Conservation (phyloP, 2,888 invertebrate genomes). For the Heliconius sara region DNA sequence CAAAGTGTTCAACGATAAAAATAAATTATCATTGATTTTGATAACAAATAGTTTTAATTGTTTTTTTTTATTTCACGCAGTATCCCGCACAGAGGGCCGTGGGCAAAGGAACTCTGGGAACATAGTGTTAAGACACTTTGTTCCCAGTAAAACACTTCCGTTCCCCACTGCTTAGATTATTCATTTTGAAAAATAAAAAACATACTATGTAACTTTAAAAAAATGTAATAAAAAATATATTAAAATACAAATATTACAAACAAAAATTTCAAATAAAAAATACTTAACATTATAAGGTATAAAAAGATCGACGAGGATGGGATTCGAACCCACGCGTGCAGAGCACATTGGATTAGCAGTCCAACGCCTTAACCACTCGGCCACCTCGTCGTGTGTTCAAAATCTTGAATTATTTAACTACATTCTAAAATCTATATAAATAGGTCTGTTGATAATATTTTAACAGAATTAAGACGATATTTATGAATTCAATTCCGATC, state of each 20-base stretch:
- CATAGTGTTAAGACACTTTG: no score
- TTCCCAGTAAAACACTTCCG: no score
- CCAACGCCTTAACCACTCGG: conserved; percentile 85
- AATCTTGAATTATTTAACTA: neutral
- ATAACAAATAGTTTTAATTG: neutral
- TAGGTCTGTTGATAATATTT: neutral
- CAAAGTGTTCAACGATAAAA: neutral
- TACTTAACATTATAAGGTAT: neutral
- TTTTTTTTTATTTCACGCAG: neutral
- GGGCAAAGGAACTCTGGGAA: no score
- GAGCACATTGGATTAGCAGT: conserved; percentile 83
- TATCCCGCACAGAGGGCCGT: neutral
- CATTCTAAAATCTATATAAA: neutral
- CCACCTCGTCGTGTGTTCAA: conserved; percentile 75
- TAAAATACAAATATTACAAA: neutral
- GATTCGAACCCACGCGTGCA: conserved; percentile 93
- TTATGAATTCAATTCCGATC: neutral
- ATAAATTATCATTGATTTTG: neutral
- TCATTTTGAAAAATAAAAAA: neutral
- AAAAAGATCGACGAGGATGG: conserved; percentile 87
- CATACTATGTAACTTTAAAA: neutral
- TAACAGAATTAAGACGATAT: neutral
- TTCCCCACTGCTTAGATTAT: neutral
- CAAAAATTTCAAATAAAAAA: neutral
- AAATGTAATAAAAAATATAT: neutral